These are phyloP conservation scores for Pocota personata DNA, from an alignment of 2,888 invertebrate species.

Conservation along the genomic window DNA sequence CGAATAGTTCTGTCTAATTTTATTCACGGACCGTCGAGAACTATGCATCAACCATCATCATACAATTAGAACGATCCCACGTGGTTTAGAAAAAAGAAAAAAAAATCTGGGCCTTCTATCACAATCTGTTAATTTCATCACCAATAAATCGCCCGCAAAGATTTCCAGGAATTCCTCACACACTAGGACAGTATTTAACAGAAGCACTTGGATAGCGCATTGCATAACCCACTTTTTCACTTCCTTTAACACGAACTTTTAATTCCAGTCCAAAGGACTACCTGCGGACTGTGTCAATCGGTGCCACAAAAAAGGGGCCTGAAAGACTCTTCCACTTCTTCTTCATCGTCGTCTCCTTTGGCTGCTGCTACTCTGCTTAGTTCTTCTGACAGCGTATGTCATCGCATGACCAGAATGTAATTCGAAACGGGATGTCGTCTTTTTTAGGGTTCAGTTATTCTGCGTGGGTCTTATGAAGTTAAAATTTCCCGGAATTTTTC, in stretches of 20 bases:
- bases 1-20: too few species aligned
- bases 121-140: slow-evolving; percentile 12
- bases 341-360: background rate
- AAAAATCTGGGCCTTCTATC: background rate
- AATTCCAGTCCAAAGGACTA: slow-evolving; percentile 25
- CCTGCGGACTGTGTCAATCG: background rate
- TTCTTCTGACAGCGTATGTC: slow-evolving; percentile 26
- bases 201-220: slow-evolving; percentile 34
- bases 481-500: slow-evolving; percentile 70
- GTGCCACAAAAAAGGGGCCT: background rate
- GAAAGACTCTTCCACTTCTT: background rate
- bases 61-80: too few species aligned
- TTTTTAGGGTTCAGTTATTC: slow-evolving; percentile 42
- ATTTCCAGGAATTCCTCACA: slow-evolving; percentile 61
- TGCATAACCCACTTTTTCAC: slow-evolving; percentile 67
- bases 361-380: slow-evolving; percentile 8
- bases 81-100: too few species aligned
- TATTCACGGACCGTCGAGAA: too few species aligned
- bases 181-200: slow-evolving; percentile 24
- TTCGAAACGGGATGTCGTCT: slow-evolving; percentile 69
- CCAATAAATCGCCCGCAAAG: slow-evolving; percentile 43
- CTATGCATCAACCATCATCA: too few species aligned
- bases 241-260: slow-evolving; percentile 52
- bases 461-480: slow-evolving; percentile 35
- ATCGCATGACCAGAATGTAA: slow-evolving; percentile 67